Evolutionary conservation across 1,140 invertebrate genomes (phyloP), one percentile per base, ranked within the genome.

Genomic region (Papilio polyxenes): DNA sequence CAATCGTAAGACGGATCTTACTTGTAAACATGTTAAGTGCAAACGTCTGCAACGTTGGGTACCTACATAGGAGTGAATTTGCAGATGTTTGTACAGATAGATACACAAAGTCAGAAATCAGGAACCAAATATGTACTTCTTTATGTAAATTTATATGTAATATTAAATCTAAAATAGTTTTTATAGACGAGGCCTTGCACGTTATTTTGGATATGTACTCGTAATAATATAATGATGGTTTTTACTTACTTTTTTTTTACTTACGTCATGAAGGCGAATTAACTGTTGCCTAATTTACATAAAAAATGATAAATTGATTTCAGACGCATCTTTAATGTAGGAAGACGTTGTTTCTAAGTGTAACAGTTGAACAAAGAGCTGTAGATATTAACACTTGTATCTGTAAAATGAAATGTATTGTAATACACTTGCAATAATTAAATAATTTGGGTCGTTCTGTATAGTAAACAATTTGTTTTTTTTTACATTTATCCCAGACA

Each of bases 101-200:
- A 56, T 65, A 40, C 6, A 72, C 2, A 72, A 37, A 72, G 31
- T 15, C 11, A 72, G 65, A 13, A 40, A 72, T 40, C 31, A 72
- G 31, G 23, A 72, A 72, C 31, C 23, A 10, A 37, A 31, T 72
- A 37, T 15, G 65, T 72, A 72, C 37, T 40, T 65, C 31, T 23
- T 37, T 37, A 72, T 31, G 23, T 31, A 31, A 31, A 31, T 31
- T 31, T 8, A 69, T 69, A 11, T 37, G 62, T 69, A 17, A 69
- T 69, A 11, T 65, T 65, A 65, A 23, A 23, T 23, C 20, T 69
- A 31, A 31, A 69, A 72, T 72, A 72, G 62, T 65, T 72, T 72
- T 72, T 72, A 72, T 15, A 37, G 31, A 15, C 3, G 13, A 40
- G 31, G 31, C 31, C 65, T 37, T 72, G 65, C 15, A 15, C 15